phyloP scores from a whole-genome alignment of 2,888 invertebrate species.

The Allygus modestus region DNA sequence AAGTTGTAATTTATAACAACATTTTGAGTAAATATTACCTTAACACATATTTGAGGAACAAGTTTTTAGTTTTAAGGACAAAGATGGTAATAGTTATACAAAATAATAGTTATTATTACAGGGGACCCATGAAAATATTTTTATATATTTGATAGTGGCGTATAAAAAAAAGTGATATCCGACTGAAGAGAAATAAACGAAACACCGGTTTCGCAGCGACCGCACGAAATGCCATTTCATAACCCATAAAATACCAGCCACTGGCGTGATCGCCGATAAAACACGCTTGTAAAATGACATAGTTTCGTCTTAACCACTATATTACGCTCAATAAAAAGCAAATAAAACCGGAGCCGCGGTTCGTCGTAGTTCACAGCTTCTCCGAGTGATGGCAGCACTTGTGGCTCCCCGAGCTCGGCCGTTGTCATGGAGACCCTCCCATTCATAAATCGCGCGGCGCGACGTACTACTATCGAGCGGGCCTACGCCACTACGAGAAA shows the following conservation, averaged over 20 bases:
- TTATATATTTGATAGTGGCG: no score
- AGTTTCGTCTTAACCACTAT: constrained; percentile 54
- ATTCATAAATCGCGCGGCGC: constrained; percentile 38
- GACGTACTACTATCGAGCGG: constrained; percentile 53
- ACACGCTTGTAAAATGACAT: constrained; percentile 56
- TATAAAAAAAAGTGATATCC: no score
- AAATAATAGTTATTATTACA: no score
- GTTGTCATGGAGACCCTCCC: constrained; percentile 51
- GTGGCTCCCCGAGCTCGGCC: not conserved
- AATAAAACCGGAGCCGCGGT: constrained; percentile 33
- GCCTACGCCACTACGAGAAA: constrained; percentile 53
- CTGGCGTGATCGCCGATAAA: constrained; percentile 44
- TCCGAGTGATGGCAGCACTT: constrained; percentile 37
- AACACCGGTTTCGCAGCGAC: constrained; percentile 25
- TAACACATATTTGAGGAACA: no score
- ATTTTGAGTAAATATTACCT: no score
- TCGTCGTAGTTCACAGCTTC: constrained; percentile 14
- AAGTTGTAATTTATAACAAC: no score
- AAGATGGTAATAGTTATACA: no score
- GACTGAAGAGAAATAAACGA: not conserved
- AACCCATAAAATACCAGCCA: constrained; percentile 44
- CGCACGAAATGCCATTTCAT: constrained; percentile 52
- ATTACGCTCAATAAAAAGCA: constrained; percentile 51
- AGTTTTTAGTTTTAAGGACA: no score
- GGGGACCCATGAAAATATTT: no score